These are phyloP conservation scores for Pyrocoelia pectoralis DNA, from an alignment of 2,888 invertebrate species.

Conservation along the genomic window DNA sequence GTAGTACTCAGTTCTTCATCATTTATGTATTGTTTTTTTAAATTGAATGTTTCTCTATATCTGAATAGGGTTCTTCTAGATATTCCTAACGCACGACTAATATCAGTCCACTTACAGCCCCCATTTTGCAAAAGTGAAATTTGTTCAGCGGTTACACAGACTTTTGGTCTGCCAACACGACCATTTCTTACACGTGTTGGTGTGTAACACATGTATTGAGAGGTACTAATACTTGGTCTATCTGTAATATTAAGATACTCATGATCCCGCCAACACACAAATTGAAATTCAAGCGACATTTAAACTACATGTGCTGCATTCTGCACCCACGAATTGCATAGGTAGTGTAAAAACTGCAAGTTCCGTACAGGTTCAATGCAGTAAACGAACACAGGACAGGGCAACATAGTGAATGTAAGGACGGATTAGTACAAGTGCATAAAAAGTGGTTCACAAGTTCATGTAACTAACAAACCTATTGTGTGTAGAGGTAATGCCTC, in stretches of 20 bases:
- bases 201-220: neutral
- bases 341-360: too few species aligned
- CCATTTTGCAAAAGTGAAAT: neutral
- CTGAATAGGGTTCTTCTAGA: neutral
- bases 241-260: neutral
- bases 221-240: neutral
- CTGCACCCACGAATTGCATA: too few species aligned
- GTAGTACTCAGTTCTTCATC: neutral
- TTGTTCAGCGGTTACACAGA: neutral
- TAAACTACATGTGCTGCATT: too few species aligned
- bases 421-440: too few species aligned
- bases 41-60: constrained; percentile 4
- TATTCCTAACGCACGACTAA: constrained; percentile 1
- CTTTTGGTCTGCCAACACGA: neutral
- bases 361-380: too few species aligned
- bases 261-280: too few species aligned
- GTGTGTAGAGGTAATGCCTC: too few species aligned
- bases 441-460: too few species aligned
- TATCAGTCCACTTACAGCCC: neutral
- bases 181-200: neutral
- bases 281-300: too few species aligned
- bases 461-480: too few species aligned
- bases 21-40: neutral
- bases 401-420: too few species aligned
- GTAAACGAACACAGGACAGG: too few species aligned